Percentiles rank a stretch among this genome's conserved stretches.
Evolutionary conservation across 2,113 vertebrate genomes (phyloP).

Genomic region (Circaetus gallicus): DNA sequence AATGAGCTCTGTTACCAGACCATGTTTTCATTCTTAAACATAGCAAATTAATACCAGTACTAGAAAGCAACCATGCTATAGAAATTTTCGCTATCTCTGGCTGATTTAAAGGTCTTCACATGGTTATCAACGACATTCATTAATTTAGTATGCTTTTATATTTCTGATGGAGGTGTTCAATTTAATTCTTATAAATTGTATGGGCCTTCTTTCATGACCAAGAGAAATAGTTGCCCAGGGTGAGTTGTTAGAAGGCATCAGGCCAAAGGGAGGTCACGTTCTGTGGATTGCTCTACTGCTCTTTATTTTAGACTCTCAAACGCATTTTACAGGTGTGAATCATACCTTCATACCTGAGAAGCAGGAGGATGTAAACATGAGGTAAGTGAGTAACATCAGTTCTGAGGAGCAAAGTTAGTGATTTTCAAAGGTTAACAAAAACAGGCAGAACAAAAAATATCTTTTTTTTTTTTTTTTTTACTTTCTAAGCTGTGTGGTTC

Average conservation of each 20-base stretch:
- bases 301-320: not conserved
- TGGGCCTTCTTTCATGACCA: not conserved
- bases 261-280: not conserved
- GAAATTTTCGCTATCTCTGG: not conserved
- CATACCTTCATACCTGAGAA: not conserved
- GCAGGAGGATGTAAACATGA: not conserved
- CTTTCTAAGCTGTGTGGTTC: not conserved
- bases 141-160: not conserved
- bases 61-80: not conserved
- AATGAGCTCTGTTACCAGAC: not conserved
- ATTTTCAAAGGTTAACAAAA: not conserved
- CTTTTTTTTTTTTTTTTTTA: not conserved
- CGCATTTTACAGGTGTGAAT: not conserved
- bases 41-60: not conserved
- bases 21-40: not conserved
- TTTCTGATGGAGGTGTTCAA: not conserved
- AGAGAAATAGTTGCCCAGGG: not conserved
- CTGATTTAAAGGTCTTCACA: not conserved
- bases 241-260: not conserved
- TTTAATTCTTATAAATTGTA: not conserved
- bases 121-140: not conserved
- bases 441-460: not conserved
- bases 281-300: not conserved
- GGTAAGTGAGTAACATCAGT: not conserved
- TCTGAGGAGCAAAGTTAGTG: not conserved